These are phyloP conservation scores for Columbina picui DNA, from an alignment of 2,113 vertebrate species.

Conservation along the genomic window DNA sequence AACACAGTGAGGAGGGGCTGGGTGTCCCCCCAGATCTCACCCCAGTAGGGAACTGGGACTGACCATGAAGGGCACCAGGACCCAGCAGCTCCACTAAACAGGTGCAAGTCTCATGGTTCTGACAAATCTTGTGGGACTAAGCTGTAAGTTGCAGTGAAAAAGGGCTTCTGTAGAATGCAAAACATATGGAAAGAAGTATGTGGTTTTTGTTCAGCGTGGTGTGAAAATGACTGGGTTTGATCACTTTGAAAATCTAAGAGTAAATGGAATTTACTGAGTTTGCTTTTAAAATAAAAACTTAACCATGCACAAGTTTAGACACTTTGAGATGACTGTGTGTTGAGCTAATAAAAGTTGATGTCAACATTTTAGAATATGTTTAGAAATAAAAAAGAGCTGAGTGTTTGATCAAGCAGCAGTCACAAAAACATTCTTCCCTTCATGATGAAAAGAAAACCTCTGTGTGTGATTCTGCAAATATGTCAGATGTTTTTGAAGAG, in stretches of 20 bases:
- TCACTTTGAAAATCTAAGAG: constrained; percentile 37
- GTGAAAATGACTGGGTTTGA: constrained; percentile 27
- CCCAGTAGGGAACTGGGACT: rapidly evolving
- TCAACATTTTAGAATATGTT: constrained; percentile 52
- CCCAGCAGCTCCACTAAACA: not conserved
- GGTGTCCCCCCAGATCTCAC: not conserved
- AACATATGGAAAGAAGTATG: not conserved
- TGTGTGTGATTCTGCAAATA: constrained; percentile 60
- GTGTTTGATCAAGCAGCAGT: constrained; percentile 62
- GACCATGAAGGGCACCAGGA: not conserved
- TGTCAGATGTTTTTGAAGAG: constrained; percentile 66
- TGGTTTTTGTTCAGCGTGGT: not conserved
- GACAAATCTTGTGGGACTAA: not conserved
- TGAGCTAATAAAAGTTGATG: constrained; percentile 57
- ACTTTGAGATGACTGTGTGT: constrained; percentile 34
- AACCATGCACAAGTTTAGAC: constrained; percentile 14
- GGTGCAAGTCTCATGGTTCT: not conserved
- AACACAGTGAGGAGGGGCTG: not conserved
- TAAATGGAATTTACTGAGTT: constrained; percentile 9
- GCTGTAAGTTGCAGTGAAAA: not conserved
- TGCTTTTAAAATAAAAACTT: not conserved
- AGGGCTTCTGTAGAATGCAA: not conserved
- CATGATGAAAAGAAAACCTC: constrained; percentile 59
- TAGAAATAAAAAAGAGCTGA: constrained; percentile 45
- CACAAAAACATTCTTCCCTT: constrained; percentile 58